These are phyloP conservation scores for Pyrrhia umbra DNA, from an alignment of 2,888 invertebrate genomes.

Conservation along the genomic window DNA sequence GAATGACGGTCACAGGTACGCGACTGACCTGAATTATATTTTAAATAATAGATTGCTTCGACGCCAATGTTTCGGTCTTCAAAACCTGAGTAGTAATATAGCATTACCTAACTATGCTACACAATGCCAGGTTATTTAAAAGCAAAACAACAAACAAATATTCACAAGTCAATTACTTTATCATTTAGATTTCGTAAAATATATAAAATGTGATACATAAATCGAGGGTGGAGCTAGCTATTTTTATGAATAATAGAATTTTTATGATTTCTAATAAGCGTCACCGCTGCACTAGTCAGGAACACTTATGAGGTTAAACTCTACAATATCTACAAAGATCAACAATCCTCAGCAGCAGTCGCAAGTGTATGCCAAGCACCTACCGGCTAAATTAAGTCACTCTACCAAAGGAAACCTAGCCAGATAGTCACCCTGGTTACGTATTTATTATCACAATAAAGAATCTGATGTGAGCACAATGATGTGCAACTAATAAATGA, in stretches of 20 bases:
- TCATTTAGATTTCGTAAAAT: neutral
- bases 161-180: neutral
- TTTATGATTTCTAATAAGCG: too few relatives aligned
- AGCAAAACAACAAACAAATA: neutral
- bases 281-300: too few relatives aligned
- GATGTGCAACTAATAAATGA: conserved; percentile 22
- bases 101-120: conserved; percentile 14
- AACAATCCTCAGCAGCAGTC: too few relatives aligned
- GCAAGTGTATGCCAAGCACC: too few relatives aligned
- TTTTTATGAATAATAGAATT: too few relatives aligned
- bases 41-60: conserved; percentile 60
- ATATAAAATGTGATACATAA: too few relatives aligned
- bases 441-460: neutral
- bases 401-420: neutral
- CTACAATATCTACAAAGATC: too few relatives aligned
- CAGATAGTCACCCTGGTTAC: neutral
- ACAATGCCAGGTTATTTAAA: conserved; percentile 28
- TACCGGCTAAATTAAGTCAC: neutral
- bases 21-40: conserved; percentile 81
- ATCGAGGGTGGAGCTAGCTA: too few relatives aligned
- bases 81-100: conserved; percentile 10
- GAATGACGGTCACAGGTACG: conserved; percentile 80
- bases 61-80: conserved; percentile 46
- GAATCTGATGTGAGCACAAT: conserved; percentile 6
- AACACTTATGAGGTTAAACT: too few relatives aligned